phyloP scores from a whole-genome alignment of 2,113 vertebrate genomes.

The Colinus virginianus region DNA sequence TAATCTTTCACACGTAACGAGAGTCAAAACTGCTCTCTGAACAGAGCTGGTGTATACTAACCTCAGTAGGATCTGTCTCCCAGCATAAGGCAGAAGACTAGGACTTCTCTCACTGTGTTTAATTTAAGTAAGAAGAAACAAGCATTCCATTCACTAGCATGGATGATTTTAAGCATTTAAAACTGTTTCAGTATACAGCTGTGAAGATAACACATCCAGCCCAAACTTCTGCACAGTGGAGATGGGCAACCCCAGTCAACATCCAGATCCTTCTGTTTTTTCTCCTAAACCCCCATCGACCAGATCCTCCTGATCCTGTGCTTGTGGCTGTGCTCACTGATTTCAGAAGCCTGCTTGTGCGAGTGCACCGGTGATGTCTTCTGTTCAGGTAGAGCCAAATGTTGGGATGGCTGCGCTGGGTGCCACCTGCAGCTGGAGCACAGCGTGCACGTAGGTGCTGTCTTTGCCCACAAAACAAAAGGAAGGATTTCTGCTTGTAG shows the following conservation, averaged over 20 bases:
- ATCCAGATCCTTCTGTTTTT: background rate
- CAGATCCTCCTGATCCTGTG: background rate
- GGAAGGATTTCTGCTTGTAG: background rate
- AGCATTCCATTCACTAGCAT: background rate
- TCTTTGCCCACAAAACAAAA: background rate
- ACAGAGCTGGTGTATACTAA: background rate
- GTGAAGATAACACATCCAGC: background rate
- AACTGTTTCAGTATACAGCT: rapidly evolving
- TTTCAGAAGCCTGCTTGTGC: background rate
- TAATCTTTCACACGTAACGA: background rate
- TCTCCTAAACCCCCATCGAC: background rate
- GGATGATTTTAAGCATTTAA: background rate
- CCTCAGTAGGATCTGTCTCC: background rate
- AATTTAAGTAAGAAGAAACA: background rate
- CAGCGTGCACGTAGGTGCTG: no score
- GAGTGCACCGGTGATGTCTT: background rate
- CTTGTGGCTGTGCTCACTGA: background rate
- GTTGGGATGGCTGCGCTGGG: background rate
- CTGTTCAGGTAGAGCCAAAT: background rate
- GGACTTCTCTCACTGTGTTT: background rate
- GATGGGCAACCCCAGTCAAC: background rate
- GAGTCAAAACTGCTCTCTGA: background rate
- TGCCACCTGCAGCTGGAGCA: rapidly evolving
- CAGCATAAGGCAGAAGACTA: background rate
- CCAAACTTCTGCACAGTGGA: background rate